A percentile compares a stretch with the other conserved stretches of the same genome.
These are phyloP conservation scores for Tiphia femorata DNA, from an alignment of 2,888 invertebrate species.

Conservation along the genomic window DNA sequence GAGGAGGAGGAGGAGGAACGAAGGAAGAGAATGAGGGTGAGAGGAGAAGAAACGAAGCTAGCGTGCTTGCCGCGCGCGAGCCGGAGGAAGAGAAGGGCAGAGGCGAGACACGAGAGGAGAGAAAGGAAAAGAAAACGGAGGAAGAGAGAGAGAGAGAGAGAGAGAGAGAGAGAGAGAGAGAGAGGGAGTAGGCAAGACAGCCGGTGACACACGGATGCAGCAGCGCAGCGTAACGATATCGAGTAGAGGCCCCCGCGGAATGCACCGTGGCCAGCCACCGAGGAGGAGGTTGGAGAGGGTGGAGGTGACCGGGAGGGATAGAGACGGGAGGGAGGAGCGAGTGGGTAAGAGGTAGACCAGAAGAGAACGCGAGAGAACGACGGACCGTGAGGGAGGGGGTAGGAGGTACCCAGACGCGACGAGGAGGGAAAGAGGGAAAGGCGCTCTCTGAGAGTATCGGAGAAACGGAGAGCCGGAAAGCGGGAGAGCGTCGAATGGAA, in stretches of 20 bases:
- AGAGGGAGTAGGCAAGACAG: conserved; percentile 20
- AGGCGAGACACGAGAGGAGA: conserved; percentile 1
- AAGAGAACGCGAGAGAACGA: conserved; percentile 9
- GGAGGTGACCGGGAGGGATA: conserved; percentile 6
- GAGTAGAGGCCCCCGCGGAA: conserved; percentile 49
- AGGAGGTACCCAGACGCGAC: not conserved
- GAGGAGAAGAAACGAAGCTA: not conserved
- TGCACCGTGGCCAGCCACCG: conserved; percentile 35
- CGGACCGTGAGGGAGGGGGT: not conserved
- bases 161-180: conserved; percentile 23
- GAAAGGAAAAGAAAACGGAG: not conserved
- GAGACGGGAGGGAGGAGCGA: conserved; percentile 16
- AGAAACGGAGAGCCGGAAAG: not conserved
- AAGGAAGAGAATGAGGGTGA: conserved; percentile 5
- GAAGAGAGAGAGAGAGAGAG: conserved; percentile 21
- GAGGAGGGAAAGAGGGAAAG: not conserved
- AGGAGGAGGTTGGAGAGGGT: no score
- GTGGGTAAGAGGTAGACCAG: conserved; percentile 9
- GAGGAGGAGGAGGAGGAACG: conserved; percentile 11
- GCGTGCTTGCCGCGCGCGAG: no score
- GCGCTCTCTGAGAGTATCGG: conserved; percentile 5
- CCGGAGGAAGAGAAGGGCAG: conserved; percentile 9
- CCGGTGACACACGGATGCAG: conserved; percentile 47
- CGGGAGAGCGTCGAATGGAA: no score
- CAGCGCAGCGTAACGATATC: conserved; percentile 46